phyloP scores from a whole-genome alignment of 2,113 vertebrate species.

The Chamaea fasciata region DNA sequence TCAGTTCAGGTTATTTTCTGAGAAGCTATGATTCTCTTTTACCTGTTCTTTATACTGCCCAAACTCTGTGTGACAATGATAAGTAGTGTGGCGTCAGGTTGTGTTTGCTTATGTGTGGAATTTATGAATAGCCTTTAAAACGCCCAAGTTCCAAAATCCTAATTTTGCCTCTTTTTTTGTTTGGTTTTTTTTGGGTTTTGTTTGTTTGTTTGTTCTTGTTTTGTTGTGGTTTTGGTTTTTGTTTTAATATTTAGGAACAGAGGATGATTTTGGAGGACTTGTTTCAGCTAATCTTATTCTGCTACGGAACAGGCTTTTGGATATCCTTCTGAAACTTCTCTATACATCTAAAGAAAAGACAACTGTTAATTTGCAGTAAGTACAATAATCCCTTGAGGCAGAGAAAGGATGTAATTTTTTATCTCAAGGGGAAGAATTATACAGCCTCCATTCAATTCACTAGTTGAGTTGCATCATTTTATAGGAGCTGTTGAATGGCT shows the following conservation, averaged over 20 bases:
- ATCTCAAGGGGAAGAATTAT: not conserved
- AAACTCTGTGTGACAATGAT: not conserved
- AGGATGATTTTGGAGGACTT: slow-evolving; percentile 93
- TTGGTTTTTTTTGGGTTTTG: too few relatives aligned
- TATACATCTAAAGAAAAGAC: slow-evolving; percentile 94
- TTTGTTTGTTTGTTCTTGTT: not conserved
- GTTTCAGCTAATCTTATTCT: slow-evolving; percentile 93
- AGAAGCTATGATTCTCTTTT: not conserved
- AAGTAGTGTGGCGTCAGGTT: not conserved
- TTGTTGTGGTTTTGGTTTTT: too few relatives aligned
- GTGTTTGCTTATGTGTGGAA: not conserved
- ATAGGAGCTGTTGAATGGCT: not conserved
- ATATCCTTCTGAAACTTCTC: slow-evolving; percentile 89
- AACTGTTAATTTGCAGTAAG: slow-evolving; percentile 91
- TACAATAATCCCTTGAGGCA: not conserved
- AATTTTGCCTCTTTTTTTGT: not conserved
- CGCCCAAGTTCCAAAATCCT: not conserved
- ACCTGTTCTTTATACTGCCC: not conserved
- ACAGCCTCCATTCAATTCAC: not conserved
- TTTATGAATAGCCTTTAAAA: not conserved
- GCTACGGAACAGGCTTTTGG: slow-evolving; percentile 90
- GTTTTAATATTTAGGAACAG: slow-evolving; percentile 73
- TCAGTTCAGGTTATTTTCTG: not conserved
- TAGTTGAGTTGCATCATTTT: not conserved
- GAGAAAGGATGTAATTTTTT: not conserved